Base-by-base conservation (phyloP, 2,113 vertebrate genomes). In the Ramphastos sulfuratus region DNA sequence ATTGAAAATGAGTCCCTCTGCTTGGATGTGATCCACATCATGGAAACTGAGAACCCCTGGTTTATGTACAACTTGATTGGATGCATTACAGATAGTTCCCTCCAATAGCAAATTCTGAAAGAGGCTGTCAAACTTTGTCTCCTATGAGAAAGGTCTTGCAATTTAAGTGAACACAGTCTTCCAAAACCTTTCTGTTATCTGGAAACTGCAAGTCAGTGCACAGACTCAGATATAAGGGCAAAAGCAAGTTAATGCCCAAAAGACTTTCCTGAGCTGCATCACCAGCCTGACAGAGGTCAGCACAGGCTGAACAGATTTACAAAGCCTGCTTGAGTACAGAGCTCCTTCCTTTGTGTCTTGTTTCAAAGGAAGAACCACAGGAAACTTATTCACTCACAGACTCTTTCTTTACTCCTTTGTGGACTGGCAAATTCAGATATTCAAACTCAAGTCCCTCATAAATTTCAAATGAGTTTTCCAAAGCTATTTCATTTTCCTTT, bases 401-500 rank as follows among this genome's bases (percentile, higher is more conserved):
- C 55, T 90, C 85, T 74, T 74, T 33, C 44, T 65, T 84, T 83
- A 58, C 92, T 88, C 31, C 28, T 93, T 90, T 90, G 77, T 86
- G 55, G 33, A 71, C 61, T 94, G 88, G 59, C 7, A 84, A 93
- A 88, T 64, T 75, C 90, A 92, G 59, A 79, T 63, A 90, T 73
- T 90, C 50, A 92, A 82, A 94, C 83, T 85, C 65, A 94, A 86
- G 95, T 86, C 27, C 17, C 25, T 88, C 72, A 74, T 72, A 83
- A 81, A 92, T 86, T 76, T 79, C 37, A 92, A 85, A 85, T 39
- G 61, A 82, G 13, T 3, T 82, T 92, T 87, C 60, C 33, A 42
- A 7, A 85, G 27, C 12, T 50, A 27, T 28, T 37, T 3, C 7
- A 7, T 74, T 84, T 74, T 77, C 15, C 15, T 91, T 80, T 85